Evolutionary conservation across 2,888 invertebrate species (phyloP).

Genomic region (Formica aserva): DNA sequence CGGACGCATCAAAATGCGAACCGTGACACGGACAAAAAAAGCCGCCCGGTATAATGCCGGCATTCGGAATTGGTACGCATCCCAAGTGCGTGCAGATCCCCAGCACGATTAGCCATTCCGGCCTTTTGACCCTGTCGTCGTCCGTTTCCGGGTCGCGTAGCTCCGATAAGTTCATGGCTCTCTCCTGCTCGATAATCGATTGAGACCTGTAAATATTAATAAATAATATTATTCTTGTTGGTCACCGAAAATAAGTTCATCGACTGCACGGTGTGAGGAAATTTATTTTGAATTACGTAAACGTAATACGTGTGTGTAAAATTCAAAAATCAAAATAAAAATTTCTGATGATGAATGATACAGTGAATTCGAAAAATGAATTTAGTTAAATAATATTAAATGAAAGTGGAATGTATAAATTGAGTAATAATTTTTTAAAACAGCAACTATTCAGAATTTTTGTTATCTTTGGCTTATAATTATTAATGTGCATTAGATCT

Average conservation of each 20-base stretch:
- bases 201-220: slow-evolving; percentile 85
- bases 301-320: background rate
- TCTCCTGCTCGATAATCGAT: slow-evolving; percentile 89
- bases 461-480: background rate
- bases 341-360: background rate
- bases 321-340: background rate
- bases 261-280: background rate
- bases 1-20: slow-evolving; percentile 92
- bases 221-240: background rate
- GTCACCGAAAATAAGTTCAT: background rate
- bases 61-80: slow-evolving; percentile 92
- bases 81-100: slow-evolving; percentile 94
- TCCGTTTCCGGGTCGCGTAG: slow-evolving; percentile 92
- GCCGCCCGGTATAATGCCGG: slow-evolving; percentile 90
- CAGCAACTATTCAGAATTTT: background rate
- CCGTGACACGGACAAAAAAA: slow-evolving; percentile 95
- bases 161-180: slow-evolving; percentile 87
- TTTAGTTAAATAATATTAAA: background rate
- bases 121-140: slow-evolving; percentile 88
- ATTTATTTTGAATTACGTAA: background rate
- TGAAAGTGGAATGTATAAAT: background rate
- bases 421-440: background rate
- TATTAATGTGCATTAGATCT: background rate
- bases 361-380: background rate
- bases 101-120: slow-evolving; percentile 92